Conservation (phyloP, 2,113 vertebrate species). For the Albula glossodonta region DNA sequence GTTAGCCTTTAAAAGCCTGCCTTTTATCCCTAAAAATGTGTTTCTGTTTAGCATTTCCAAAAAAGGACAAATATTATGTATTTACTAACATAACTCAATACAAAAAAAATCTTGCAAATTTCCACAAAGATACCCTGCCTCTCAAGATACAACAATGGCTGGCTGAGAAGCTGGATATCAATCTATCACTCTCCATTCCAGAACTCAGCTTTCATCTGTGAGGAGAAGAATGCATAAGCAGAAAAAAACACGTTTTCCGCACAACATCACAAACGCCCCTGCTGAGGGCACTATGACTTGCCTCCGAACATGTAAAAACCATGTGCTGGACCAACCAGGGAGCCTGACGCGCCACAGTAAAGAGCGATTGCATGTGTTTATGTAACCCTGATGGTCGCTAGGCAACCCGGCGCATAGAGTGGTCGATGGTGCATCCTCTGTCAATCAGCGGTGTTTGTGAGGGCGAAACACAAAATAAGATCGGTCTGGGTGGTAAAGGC, state of each 20-base stretch:
- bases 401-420: neutral
- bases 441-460: neutral
- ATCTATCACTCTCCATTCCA: too few species aligned
- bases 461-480: neutral
- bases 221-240: too few species aligned
- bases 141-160: neutral
- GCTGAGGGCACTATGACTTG: neutral
- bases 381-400: neutral
- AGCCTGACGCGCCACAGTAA: neutral
- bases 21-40: neutral
- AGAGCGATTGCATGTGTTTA: neutral
- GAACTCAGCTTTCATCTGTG: too few species aligned
- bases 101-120: neutral
- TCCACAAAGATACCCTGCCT: too few species aligned
- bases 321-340: neutral
- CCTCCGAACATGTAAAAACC: neutral
- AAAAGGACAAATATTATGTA: neutral
- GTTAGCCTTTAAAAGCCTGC: neutral
- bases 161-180: neutral
- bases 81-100: neutral
- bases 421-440: neutral
- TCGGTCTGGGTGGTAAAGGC: neutral
- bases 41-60: neutral
- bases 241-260: too few species aligned
- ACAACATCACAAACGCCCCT: too few species aligned